Evolutionary conservation across 2,113 vertebrate genomes (phyloP).

Genomic region (Ciconia maguari): DNA sequence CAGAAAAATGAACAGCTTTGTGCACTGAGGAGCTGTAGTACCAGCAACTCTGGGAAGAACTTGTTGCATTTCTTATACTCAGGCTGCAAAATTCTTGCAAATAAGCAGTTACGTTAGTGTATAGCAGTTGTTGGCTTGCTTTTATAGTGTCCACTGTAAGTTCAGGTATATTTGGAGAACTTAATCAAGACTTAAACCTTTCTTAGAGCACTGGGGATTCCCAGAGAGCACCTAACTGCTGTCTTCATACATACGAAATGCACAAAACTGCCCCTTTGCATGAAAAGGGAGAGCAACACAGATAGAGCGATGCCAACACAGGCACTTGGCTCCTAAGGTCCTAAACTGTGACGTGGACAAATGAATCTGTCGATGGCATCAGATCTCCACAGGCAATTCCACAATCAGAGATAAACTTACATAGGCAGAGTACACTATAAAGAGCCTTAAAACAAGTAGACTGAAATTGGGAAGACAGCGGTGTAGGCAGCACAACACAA

Average conservation of each 20-base stretch:
- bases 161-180: not conserved
- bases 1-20: not conserved
- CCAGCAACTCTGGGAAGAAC: not conserved
- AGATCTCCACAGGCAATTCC: not conserved
- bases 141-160: not conserved
- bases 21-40: not conserved
- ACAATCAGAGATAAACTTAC: not conserved
- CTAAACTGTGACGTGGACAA: accelerated
- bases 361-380: not conserved
- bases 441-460: not conserved
- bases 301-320: not conserved
- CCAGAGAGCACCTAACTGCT: not conserved
- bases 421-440: accelerated
- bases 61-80: accelerated
- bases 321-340: not conserved
- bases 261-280: not conserved
- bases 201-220: not conserved
- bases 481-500: too few relatives aligned
- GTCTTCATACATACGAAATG: not conserved
- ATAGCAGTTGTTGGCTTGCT: not conserved
- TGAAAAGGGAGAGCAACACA: not conserved
- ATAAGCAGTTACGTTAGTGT: not conserved
- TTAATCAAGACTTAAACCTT: not conserved
- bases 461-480: not conserved
- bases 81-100: not conserved